Evolutionary conservation across 2,797 vertebrate genomes (phyloP).

Genomic region (Saxicola maurus): DNA sequence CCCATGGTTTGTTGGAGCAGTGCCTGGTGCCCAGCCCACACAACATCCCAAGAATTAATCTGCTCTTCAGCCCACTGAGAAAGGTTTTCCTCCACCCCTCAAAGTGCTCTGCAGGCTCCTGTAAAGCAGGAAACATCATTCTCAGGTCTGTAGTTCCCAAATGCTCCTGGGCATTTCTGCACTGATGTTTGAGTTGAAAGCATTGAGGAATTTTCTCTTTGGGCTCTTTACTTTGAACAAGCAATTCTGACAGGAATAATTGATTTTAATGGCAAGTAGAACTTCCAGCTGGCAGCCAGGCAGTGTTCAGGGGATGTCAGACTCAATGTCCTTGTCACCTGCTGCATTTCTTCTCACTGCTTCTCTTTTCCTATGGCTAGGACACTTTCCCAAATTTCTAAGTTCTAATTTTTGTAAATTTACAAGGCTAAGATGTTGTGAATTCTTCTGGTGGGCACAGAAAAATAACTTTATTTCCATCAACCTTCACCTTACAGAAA

Average conservation of each 20-base stretch:
- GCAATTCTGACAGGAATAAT: neutral
- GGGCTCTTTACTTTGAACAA: neutral
- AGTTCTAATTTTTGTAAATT: neutral
- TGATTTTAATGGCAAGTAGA: neutral
- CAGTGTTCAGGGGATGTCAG: neutral
- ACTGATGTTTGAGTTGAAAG: neutral
- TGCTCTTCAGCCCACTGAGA: neutral
- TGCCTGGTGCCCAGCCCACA: neutral
- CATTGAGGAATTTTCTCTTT: neutral
- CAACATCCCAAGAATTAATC: neutral
- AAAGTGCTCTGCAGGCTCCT: neutral
- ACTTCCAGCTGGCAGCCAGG: neutral
- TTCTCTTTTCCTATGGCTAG: neutral
- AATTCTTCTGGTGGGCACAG: neutral
- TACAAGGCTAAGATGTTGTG: neutral
- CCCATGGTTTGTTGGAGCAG: neutral
- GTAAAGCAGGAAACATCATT: neutral
- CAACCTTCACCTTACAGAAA: rapidly evolving
- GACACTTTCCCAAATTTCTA: neutral
- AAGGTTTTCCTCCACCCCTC: neutral
- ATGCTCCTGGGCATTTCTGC: neutral
- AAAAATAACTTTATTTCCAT: neutral
- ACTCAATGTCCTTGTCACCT: neutral
- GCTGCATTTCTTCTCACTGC: neutral
- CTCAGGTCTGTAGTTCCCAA: neutral